Percentiles rank a stretch among this genome's conserved stretches.
phyloP scores from a whole-genome alignment of 2,888 invertebrate species.

The Trisateles emortualis region DNA sequence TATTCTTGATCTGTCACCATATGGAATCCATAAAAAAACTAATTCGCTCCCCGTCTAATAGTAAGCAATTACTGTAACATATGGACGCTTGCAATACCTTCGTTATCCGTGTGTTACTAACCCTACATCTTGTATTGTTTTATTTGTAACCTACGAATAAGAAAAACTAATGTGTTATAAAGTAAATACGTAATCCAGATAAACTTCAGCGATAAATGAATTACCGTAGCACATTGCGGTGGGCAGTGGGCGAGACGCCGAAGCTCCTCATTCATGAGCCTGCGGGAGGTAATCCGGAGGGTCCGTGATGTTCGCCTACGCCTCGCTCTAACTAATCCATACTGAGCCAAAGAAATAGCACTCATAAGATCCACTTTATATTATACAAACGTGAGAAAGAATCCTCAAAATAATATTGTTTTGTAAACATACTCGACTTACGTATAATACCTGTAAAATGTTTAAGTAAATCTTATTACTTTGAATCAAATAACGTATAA shows the following conservation, averaged over 20 bases:
- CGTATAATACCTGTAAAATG: too few species aligned
- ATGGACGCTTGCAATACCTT: too few species aligned
- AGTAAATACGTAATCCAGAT: constrained; percentile 47
- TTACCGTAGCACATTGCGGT: constrained; percentile 37
- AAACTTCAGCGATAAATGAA: constrained; percentile 55
- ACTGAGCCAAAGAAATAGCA: constrained; percentile 26
- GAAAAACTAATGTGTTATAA: constrained; percentile 37
- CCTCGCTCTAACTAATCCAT: constrained; percentile 21
- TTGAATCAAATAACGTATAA: constrained; percentile 34
- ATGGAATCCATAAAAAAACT: too few species aligned
- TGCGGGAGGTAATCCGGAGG: constrained; percentile 38
- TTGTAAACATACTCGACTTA: neutral
- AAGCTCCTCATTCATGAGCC: constrained; percentile 71
- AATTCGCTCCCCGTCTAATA: too few species aligned
- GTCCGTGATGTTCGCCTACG: constrained; percentile 35
- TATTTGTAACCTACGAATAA: too few species aligned
- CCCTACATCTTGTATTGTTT: too few species aligned
- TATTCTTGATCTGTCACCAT: too few species aligned
- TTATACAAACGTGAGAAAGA: constrained; percentile 13
- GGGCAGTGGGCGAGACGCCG: constrained; percentile 56
- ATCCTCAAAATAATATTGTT: constrained; percentile 5
- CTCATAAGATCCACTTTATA: constrained; percentile 28
- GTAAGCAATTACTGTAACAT: too few species aligned
- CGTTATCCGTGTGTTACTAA: too few species aligned
- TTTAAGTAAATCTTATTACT: constrained; percentile 33